These are phyloP conservation scores for Sciurus niger DNA, from an alignment of 2,113 vertebrate genomes.

Conservation along the genomic window DNA sequence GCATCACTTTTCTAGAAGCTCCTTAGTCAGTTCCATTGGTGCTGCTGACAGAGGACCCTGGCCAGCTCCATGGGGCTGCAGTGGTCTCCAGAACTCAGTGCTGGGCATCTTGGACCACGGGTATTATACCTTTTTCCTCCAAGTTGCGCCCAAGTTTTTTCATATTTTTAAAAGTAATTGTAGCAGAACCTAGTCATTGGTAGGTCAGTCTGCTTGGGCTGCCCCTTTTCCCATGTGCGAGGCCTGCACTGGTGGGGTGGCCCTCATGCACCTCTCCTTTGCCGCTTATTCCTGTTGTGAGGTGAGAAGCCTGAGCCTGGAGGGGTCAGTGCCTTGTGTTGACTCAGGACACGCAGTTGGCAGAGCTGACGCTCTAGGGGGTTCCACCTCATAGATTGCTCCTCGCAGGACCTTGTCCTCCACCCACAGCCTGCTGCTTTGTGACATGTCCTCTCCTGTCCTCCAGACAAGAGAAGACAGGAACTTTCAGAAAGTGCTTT, in stretches of 20 bases:
- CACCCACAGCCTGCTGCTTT: not conserved
- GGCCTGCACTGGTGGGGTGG: no score
- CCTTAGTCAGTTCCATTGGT: not conserved
- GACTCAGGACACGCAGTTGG: not conserved
- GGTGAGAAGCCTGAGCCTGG: not conserved
- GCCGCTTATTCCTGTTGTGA: not conserved
- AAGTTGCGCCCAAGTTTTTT: no score
- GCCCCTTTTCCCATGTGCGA: no score
- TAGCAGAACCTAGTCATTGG: not conserved
- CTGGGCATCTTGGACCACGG: slow-evolving; percentile 78
- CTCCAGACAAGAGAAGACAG: not conserved
- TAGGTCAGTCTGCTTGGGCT: not conserved
- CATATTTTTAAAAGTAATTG: not conserved
- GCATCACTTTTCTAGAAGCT: not conserved
- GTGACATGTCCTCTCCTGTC: not conserved
- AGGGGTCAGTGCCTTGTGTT: not conserved
- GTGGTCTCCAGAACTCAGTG: slow-evolving; percentile 89
- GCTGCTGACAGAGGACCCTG: not conserved
- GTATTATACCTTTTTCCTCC: slow-evolving; percentile 67
- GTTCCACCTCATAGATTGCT: no score
- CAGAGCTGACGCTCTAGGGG: not conserved
- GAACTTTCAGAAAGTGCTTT: not conserved
- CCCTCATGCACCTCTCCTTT: no score
- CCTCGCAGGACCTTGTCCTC: not conserved
- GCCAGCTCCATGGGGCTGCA: slow-evolving; percentile 81